Evolutionary conservation across 1,140 invertebrate genomes (phyloP).

Genomic region (Chymomyza costata): DNA sequence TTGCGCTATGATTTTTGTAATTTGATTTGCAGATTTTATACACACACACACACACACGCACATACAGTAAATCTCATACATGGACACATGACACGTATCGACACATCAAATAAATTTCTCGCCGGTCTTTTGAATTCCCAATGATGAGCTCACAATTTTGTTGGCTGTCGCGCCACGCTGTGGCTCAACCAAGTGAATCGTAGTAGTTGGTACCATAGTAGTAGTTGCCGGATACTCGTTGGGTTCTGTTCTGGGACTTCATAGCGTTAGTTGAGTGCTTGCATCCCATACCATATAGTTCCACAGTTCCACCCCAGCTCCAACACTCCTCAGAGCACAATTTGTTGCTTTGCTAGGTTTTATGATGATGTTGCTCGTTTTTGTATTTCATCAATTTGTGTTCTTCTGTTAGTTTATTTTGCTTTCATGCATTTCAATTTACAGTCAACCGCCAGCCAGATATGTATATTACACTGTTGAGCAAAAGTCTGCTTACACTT

Average conservation of each 20-base stretch:
- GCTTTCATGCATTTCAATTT: constrained; percentile 64
- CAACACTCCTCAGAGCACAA: no score
- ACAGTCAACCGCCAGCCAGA: constrained; percentile 22
- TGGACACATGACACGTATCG: constrained; percentile 50
- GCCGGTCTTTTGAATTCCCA: constrained; percentile 37
- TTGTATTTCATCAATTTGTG: constrained; percentile 67
- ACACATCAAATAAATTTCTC: constrained; percentile 58
- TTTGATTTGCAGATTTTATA: constrained; percentile 67
- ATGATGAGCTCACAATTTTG: constrained; percentile 45
- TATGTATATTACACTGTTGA: no score
- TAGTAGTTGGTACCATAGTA: no score
- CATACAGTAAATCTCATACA: no score
- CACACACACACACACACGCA: not conserved
- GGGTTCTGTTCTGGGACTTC: constrained; percentile 30
- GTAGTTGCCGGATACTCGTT: constrained; percentile 14
- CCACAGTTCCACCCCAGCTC: not conserved
- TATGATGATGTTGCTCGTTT: constrained; percentile 57
- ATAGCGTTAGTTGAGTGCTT: constrained; percentile 55
- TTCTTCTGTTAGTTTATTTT: constrained; percentile 67
- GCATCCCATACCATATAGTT: constrained; percentile 2
- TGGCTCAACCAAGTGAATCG: constrained; percentile 1
- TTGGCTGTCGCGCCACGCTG: constrained; percentile 2
- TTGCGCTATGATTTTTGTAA: constrained; percentile 70
- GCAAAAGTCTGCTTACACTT: no score
- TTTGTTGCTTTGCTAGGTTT: no score